A percentile compares a stretch with the other conserved stretches of the same genome.
Evolutionary conservation across 2,797 vertebrate species (phyloP).

Genomic region (Hippopotamyrus pictus): DNA sequence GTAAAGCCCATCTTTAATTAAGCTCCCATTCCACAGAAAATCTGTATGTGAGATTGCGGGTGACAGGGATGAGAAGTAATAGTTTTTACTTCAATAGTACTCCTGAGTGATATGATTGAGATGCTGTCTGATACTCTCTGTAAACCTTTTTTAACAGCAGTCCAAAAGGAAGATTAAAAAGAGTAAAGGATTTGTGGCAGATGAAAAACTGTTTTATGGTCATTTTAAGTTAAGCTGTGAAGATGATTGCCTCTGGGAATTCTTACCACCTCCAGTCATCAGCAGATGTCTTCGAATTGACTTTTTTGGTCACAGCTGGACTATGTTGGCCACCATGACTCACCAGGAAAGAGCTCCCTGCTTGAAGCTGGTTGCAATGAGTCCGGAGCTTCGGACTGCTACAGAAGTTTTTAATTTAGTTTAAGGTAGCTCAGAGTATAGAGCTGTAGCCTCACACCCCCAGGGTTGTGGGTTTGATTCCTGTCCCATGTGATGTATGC

Average conservation of each 20-base stretch:
- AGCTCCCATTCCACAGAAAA: neutral
- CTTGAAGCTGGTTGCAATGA: neutral
- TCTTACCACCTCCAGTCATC: neutral
- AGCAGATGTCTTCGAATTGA: neutral
- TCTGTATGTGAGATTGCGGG: neutral
- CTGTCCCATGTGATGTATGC: neutral
- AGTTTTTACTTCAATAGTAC: neutral
- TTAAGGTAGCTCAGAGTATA: neutral
- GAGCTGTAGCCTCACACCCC: neutral
- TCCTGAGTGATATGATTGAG: neutral
- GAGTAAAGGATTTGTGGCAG: neutral
- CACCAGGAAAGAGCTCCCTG: neutral
- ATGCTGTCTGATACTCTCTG: neutral
- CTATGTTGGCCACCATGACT: neutral
- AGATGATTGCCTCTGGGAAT: neutral
- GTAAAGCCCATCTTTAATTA: neutral
- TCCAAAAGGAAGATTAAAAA: neutral
- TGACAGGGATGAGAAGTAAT: neutral
- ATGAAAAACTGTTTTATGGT: conserved; percentile 1
- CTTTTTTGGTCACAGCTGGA: neutral
- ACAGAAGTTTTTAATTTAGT: neutral
- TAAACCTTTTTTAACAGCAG: neutral
- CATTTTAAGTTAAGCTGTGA: neutral
- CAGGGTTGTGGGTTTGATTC: neutral
- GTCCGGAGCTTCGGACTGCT: neutral